phyloP scores from a whole-genome alignment of 92 coral and sea anemone species.

The Palythoa grandiflora region DNA sequence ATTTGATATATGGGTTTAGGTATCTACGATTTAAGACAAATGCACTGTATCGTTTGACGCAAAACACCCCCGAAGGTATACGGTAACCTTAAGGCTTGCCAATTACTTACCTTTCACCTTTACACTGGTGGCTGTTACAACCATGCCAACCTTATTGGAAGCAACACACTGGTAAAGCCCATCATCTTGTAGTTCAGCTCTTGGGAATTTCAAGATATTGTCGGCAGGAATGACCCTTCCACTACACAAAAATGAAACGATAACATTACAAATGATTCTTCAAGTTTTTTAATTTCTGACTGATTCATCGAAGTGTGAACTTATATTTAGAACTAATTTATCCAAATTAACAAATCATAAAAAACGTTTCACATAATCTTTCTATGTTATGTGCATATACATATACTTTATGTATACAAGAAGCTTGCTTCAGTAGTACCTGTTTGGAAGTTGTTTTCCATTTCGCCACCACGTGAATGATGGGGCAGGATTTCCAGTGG shows the following conservation, averaged over 20 bases:
- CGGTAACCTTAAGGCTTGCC: too few species aligned
- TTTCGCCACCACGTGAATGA: slow-evolving; percentile 18
- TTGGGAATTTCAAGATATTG: slow-evolving; percentile 50
- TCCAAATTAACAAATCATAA: not conserved
- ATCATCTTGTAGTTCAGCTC: slow-evolving; percentile 22
- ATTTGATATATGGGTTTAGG: too few species aligned
- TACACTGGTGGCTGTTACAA: slow-evolving; percentile 71
- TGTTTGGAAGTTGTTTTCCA: not conserved
- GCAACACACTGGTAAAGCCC: slow-evolving; percentile 88
- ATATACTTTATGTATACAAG: too few species aligned
- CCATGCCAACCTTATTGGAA: slow-evolving; percentile 74
- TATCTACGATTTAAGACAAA: too few species aligned
- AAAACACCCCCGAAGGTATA: too few species aligned
- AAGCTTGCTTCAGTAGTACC: not conserved
- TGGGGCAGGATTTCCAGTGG: slow-evolving; percentile 13
- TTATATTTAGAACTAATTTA: not conserved
- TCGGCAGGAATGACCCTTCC: not conserved
- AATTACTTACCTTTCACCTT: slow-evolving; percentile 62
- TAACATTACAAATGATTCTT: not conserved
- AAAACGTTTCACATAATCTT: too few species aligned
- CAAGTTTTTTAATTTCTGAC: not conserved
- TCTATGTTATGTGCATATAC: too few species aligned
- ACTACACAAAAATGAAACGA: not conserved
- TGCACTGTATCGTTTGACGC: too few species aligned
- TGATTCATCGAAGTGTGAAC: not conserved